Evolutionary conservation across 2,797 vertebrate species (phyloP).

Genomic region (Muscicapa comitata): DNA sequence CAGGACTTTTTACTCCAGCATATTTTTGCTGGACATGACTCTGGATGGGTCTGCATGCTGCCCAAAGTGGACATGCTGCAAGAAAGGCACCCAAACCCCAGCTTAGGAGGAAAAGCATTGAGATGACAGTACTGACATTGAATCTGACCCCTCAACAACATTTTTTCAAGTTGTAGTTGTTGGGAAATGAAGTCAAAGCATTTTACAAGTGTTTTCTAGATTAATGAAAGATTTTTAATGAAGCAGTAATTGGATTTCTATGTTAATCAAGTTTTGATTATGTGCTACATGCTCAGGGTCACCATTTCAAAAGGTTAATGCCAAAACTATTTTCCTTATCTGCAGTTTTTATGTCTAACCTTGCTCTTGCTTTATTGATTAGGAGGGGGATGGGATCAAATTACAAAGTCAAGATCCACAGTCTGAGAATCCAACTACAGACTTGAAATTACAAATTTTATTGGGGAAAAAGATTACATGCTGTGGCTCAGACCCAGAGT

Average conservation of each 20-base stretch:
- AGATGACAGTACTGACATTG: neutral
- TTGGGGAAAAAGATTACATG: neutral
- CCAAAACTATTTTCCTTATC: neutral
- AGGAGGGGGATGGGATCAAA: neutral
- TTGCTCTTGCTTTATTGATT: neutral
- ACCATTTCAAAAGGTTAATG: neutral
- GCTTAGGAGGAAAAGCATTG: neutral
- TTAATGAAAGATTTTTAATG: slow-evolving; percentile 23
- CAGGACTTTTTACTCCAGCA: neutral
- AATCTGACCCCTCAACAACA: neutral
- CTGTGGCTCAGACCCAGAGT: neutral
- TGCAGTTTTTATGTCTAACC: neutral
- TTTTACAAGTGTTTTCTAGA: slow-evolving; percentile 25
- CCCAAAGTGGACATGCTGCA: neutral
- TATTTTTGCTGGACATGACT: neutral
- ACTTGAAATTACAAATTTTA: neutral
- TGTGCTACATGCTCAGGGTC: slow-evolving; percentile 15
- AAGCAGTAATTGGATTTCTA: slow-evolving; percentile 23
- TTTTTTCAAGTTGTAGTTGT: neutral
- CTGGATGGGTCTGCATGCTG: neutral
- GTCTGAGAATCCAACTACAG: neutral
- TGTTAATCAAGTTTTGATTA: slow-evolving; percentile 46
- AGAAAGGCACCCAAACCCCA: neutral
- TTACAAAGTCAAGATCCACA: neutral
- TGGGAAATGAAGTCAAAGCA: neutral